Conservation (phyloP, 2,113 vertebrate species). For the Echinops telfairi region DNA sequence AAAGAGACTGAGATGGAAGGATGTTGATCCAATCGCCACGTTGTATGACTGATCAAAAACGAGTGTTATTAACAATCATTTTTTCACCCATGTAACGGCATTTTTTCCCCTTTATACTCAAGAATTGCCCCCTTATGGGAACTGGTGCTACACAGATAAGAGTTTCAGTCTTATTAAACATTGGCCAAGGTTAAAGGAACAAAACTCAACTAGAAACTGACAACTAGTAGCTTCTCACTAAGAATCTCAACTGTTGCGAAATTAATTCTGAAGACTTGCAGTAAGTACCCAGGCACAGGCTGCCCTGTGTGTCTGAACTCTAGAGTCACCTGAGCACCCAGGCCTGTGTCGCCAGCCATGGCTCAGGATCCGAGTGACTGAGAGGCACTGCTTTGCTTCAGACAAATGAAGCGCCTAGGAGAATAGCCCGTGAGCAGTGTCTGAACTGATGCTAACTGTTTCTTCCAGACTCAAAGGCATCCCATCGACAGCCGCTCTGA, state of each 20-base stretch:
- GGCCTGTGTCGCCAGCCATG: rapidly evolving
- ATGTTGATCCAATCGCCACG: not conserved
- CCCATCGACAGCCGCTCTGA: not conserved
- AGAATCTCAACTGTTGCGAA: not conserved
- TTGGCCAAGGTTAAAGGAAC: not conserved
- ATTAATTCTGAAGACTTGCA: not conserved
- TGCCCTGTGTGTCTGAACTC: too few species aligned
- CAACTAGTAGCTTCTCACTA: not conserved
- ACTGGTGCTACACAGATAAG: not conserved
- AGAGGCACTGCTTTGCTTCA: not conserved
- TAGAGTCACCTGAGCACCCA: too few species aligned
- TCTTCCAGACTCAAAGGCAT: not conserved
- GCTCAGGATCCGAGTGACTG: not conserved
- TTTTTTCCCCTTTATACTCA: not conserved
- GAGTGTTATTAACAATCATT: not conserved
- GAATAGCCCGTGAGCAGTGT: not conserved
- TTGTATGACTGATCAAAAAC: not conserved
- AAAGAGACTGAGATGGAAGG: too few species aligned
- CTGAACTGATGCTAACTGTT: not conserved
- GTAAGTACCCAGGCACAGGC: rapidly evolving
- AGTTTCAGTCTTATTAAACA: not conserved
- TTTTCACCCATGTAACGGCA: not conserved
- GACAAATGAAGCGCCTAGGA: not conserved
- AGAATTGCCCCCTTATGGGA: not conserved
- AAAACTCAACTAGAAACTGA: not conserved